These are phyloP conservation scores for Melikaiella ostensackeni DNA, from an alignment of 2,888 invertebrate species.

Conservation along the genomic window DNA sequence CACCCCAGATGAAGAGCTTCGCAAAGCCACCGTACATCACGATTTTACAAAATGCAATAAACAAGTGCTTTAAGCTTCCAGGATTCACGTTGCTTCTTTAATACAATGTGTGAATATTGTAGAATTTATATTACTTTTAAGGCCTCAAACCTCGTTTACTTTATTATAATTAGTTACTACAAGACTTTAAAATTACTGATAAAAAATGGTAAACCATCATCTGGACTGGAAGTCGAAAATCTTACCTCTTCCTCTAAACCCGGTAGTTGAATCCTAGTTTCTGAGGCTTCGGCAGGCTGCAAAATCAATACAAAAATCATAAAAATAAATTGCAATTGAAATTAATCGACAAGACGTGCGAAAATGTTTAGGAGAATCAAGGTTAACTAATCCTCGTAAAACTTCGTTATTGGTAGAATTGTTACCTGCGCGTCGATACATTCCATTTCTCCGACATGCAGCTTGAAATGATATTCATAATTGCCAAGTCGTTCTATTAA, in stretches of 20 bases:
- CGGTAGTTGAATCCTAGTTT: constrained; percentile 87
- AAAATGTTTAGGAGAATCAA: not conserved
- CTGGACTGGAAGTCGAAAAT: constrained; percentile 32
- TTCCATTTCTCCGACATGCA: constrained; percentile 80
- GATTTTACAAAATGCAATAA: too few species aligned
- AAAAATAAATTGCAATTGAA: constrained; percentile 9
- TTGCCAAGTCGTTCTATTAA: constrained; percentile 48
- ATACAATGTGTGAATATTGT: too few species aligned
- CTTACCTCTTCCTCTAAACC: constrained; percentile 81
- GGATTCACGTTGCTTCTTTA: too few species aligned
- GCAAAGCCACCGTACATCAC: too few species aligned
- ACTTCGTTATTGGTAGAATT: constrained; percentile 38
- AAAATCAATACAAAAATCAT: constrained; percentile 49
- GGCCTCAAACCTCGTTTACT: too few species aligned
- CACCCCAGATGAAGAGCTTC: too few species aligned
- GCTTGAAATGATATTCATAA: constrained; percentile 79
- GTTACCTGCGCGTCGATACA: constrained; percentile 85
- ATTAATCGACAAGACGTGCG: not conserved
- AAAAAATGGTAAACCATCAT: too few species aligned
- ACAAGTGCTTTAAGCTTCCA: too few species aligned
- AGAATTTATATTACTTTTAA: too few species aligned
- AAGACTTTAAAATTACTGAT: too few species aligned
- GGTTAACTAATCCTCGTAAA: not conserved
- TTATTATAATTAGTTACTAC: too few species aligned
- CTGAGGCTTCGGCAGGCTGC: constrained; percentile 89